phyloP scores from a whole-genome alignment of 1,140 invertebrate genomes.

The Bicyclus anynana region DNA sequence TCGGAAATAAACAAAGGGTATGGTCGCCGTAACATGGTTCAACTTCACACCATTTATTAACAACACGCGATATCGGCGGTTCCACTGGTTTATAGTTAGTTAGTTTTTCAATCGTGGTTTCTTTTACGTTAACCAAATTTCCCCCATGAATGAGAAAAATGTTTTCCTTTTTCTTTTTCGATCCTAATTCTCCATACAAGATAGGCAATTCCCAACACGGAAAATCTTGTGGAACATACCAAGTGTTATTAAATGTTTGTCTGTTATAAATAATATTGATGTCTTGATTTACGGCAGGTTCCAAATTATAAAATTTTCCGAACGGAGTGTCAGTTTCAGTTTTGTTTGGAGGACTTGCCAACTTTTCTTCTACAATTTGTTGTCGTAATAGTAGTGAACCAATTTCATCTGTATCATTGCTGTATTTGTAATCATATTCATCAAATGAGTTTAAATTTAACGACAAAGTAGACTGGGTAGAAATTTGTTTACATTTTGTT shows the following conservation, averaged over 20 bases:
- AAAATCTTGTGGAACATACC: constrained; percentile 55
- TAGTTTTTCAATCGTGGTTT: constrained; percentile 15
- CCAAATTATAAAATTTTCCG: constrained; percentile 47
- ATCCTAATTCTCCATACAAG: constrained; percentile 46
- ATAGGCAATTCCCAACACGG: constrained; percentile 59
- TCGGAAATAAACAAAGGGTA: constrained; percentile 55
- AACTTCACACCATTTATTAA: constrained; percentile 58
- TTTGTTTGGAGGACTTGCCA: background rate
- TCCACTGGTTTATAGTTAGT: constrained; percentile 8
- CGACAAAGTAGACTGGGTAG: background rate
- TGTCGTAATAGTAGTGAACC: constrained; percentile 7
- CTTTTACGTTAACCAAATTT: constrained; percentile 45
- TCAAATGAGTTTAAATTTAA: constrained; percentile 21
- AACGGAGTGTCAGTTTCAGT: background rate
- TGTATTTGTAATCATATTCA: constrained; percentile 43
- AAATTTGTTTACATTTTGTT: background rate
- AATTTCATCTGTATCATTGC: constrained; percentile 11
- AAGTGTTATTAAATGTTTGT: constrained; percentile 28
- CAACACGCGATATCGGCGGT: constrained; percentile 18
- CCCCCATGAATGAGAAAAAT: constrained; percentile 46
- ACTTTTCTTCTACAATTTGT: background rate
- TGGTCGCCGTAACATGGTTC: constrained; percentile 64
- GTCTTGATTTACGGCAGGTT: constrained; percentile 35
- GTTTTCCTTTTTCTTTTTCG: constrained; percentile 28
- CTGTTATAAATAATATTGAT: constrained; percentile 18